A percentile compares a stretch with the other conserved stretches of the same genome.
Evolutionary conservation across 2,888 invertebrate species (phyloP).

Genomic region (Synergus laeviventris): DNA sequence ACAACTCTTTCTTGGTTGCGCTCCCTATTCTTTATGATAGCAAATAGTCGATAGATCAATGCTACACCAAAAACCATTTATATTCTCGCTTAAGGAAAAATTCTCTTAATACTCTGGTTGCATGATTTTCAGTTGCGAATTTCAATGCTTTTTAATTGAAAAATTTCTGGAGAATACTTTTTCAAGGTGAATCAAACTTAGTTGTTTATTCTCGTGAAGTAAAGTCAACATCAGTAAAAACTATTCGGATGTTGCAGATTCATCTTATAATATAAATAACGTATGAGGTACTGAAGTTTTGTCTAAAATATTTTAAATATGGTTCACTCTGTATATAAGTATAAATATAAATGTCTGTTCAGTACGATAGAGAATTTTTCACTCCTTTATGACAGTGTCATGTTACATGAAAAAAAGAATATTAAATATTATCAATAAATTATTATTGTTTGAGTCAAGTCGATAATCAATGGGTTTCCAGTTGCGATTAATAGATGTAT

Average conservation of each 20-base stretch:
- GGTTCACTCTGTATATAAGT: constrained; percentile 54
- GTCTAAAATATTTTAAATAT: constrained; percentile 45
- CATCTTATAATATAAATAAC: constrained; percentile 45
- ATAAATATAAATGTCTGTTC: constrained; percentile 54
- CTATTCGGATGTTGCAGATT: constrained; percentile 51
- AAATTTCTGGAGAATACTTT: not conserved
- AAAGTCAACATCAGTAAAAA: constrained; percentile 43
- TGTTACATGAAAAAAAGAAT: not conserved
- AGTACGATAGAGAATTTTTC: constrained; percentile 41
- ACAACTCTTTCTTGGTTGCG: constrained; percentile 9
- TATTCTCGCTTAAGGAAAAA: not conserved
- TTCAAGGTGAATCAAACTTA: not conserved
- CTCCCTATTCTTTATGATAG: not conserved
- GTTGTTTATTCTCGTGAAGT: constrained; percentile 1
- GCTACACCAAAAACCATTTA: constrained; percentile 10
- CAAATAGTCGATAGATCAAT: not conserved
- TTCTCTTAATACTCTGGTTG: not conserved
- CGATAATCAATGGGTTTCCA: constrained; percentile 5
- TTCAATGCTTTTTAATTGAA: not conserved
- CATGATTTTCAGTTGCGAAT: not conserved
- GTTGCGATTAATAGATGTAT: constrained; percentile 11
- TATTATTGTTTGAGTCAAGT: not conserved
- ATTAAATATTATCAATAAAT: not conserved
- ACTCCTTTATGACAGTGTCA: not conserved
- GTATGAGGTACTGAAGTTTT: constrained; percentile 52